phyloP scores from a whole-genome alignment of 2,888 invertebrate genomes.

The Volucella bombylans region DNA sequence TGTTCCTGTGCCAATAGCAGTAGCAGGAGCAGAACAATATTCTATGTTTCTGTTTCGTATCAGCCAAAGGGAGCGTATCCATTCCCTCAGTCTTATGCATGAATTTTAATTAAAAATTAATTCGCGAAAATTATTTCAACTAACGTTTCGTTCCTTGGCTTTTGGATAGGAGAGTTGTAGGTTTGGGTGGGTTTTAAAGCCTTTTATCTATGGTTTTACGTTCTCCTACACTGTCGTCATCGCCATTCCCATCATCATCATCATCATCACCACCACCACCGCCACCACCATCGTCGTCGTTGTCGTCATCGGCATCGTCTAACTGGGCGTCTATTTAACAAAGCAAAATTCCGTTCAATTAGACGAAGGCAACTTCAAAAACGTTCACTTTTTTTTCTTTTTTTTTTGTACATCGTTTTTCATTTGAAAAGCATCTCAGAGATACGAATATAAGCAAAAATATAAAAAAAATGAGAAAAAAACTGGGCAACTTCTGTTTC shows the following conservation, averaged over 20 bases:
- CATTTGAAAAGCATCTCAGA: neutral
- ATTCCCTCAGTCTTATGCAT: conserved; percentile 55
- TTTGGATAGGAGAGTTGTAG: too few relatives aligned
- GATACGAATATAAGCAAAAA: neutral
- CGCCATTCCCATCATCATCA: too few relatives aligned
- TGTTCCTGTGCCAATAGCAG: neutral
- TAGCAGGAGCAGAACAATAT: too few relatives aligned
- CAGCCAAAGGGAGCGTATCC: neutral
- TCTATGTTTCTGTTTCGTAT: neutral
- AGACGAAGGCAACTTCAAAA: conserved; percentile 53
- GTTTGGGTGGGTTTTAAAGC: neutral
- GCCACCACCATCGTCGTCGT: neutral
- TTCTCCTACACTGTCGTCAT: neutral
- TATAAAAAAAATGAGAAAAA: conserved; percentile 12
- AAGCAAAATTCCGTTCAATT: conserved; percentile 60
- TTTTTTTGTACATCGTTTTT: neutral
- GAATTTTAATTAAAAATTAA: conserved; percentile 73
- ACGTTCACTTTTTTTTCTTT: conserved; percentile 12
- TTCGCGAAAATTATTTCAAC: conserved; percentile 70
- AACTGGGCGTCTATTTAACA: conserved; percentile 48
- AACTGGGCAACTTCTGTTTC: conserved; percentile 6
- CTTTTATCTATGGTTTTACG: conserved; percentile 3
- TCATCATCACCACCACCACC: neutral
- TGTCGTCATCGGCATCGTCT: conserved; percentile 12
- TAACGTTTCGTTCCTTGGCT: conserved; percentile 58